Conservation (phyloP, 2,888 invertebrate genomes). For the Cancer borealis region DNA sequence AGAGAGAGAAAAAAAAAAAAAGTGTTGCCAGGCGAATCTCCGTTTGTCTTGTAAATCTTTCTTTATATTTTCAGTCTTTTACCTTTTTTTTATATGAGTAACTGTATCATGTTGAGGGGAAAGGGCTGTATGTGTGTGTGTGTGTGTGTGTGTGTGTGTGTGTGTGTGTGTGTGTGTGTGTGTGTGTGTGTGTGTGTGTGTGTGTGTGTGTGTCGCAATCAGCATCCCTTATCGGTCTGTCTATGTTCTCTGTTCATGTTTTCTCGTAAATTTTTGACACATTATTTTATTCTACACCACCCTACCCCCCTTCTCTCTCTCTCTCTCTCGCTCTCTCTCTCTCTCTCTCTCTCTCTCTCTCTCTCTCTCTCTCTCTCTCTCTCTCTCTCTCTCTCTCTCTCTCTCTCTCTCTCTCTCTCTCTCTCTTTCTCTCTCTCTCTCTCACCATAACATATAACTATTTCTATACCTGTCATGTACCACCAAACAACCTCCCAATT, state of each 20-base stretch:
- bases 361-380: background rate
- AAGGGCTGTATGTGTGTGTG: background rate
- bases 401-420: conserved; percentile 25
- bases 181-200: conserved; percentile 37
- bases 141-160: conserved; percentile 21
- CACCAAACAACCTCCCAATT: background rate
- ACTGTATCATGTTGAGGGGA: background rate
- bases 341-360: conserved; percentile 20
- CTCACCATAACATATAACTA: background rate
- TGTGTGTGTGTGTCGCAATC: conserved; percentile 24
- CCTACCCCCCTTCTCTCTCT: background rate
- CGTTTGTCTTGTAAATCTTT: background rate
- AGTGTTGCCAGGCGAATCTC: conserved; percentile 12
- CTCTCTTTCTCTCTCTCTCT: conserved; percentile 26
- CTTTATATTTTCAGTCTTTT: background rate
- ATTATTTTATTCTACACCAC: background rate
- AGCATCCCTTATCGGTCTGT: conserved; percentile 29
- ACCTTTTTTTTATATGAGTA: background rate
- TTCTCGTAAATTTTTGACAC: background rate
- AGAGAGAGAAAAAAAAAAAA: background rate
- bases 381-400: conserved; percentile 33
- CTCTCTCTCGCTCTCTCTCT: no score
- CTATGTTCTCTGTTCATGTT: background rate
- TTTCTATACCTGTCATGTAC: background rate
- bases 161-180: conserved; percentile 37